Evolutionary conservation across 2,797 vertebrate genomes (phyloP).

Genomic region (Hoplostethus atlanticus): DNA sequence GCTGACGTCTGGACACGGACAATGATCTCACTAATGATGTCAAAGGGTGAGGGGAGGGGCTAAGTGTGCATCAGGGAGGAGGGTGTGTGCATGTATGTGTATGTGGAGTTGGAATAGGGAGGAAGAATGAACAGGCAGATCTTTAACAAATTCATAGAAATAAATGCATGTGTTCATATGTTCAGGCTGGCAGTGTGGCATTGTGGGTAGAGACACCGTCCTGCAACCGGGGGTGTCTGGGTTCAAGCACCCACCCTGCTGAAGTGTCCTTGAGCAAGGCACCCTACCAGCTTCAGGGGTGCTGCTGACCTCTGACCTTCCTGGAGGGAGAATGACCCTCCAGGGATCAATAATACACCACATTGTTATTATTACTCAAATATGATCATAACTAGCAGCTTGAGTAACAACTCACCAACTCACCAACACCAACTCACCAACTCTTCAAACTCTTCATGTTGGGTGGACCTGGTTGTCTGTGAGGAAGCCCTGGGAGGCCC

Average conservation of each 20-base stretch:
- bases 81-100: not conserved
- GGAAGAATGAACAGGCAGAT: not conserved
- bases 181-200: not conserved
- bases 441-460: not conserved
- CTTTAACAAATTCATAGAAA: slow-evolving; percentile 15
- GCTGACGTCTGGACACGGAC: slow-evolving; percentile 1
- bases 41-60: not conserved
- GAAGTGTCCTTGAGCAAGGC: slow-evolving; percentile 45
- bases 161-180: slow-evolving; percentile 8
- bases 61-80: not conserved
- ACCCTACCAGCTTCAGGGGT: slow-evolving; percentile 25
- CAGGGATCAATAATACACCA: slow-evolving; percentile 39
- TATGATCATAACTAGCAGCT: slow-evolving; percentile 57
- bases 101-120: not conserved
- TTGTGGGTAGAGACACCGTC: slow-evolving; percentile 5
- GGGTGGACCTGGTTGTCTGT: slow-evolving; percentile 52
- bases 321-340: slow-evolving; percentile 32
- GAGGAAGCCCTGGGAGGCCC: too few species aligned
- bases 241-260: slow-evolving; percentile 16
- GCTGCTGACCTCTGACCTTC: slow-evolving; percentile 51
- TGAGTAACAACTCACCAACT: slow-evolving; percentile 65
- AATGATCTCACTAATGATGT: slow-evolving; percentile 1
- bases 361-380: slow-evolving; percentile 58
- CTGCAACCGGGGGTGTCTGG: not conserved
- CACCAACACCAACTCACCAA: too few species aligned